Evolutionary conservation across 2,113 vertebrate species (phyloP).

Genomic region (Mustelus asterias): DNA sequence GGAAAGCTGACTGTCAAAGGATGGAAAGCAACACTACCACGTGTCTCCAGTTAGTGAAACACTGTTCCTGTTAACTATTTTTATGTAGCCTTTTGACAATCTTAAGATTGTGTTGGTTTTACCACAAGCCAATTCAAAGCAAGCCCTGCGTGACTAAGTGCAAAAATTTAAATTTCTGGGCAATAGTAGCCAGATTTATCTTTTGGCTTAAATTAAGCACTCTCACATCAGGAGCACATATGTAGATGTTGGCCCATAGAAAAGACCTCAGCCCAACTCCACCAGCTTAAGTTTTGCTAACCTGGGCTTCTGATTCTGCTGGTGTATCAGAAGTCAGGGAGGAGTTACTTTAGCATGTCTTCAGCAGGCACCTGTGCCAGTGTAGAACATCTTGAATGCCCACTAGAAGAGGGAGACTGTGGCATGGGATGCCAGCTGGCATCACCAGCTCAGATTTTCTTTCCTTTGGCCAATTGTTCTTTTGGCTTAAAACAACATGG

Average conservation of each 20-base stretch:
- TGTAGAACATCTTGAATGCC: background rate
- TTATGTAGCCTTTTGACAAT: background rate
- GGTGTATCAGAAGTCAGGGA: background rate
- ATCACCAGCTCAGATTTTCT: background rate
- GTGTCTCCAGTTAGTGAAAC: background rate
- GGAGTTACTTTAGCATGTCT: background rate
- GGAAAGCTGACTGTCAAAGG: constrained; percentile 2
- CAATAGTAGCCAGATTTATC: background rate
- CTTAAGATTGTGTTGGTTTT: background rate
- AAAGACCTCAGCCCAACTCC: background rate
- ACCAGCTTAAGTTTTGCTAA: background rate
- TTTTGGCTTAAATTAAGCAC: background rate
- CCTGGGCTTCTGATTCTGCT: background rate
- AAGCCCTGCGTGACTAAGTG: background rate
- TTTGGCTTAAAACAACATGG: too few species aligned
- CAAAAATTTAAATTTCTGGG: background rate
- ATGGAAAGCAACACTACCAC: background rate
- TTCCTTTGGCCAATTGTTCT: background rate
- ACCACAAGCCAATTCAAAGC: constrained; percentile 22
- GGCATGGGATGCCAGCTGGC: too few species aligned
- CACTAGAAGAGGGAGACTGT: too few species aligned
- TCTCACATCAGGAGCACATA: background rate
- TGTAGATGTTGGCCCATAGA: background rate
- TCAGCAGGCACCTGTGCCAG: background rate
- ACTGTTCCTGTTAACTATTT: background rate